Percentiles rank a stretch among this genome's conserved stretches.
Conservation (phyloP, 2,113 vertebrate species). For the Ancistrus triradiatus region DNA sequence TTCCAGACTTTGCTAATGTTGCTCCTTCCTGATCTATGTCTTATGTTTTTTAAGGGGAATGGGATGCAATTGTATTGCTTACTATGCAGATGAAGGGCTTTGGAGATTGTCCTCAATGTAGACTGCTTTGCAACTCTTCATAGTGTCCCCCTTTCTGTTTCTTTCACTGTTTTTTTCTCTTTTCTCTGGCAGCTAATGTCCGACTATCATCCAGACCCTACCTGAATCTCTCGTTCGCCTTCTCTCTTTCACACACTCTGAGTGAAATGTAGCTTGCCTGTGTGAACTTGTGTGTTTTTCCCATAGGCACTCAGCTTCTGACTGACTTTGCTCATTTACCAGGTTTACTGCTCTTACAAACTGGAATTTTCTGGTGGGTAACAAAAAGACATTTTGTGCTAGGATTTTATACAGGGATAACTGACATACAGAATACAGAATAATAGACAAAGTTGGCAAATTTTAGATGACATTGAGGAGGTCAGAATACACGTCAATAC, state of each 20-base stretch:
- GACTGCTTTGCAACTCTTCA: too few relatives aligned
- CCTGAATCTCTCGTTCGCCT: not conserved
- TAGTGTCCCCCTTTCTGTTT: slow-evolving; percentile 32
- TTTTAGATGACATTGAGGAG: too few relatives aligned
- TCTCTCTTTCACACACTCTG: not conserved
- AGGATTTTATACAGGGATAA: slow-evolving; percentile 26
- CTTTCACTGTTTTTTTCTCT: not conserved
- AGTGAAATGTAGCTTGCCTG: slow-evolving; percentile 24
- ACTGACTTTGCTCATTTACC: slow-evolving; percentile 28
- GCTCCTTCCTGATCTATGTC: slow-evolving; percentile 41
- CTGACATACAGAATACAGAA: not conserved
- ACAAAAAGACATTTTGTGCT: slow-evolving; percentile 53
- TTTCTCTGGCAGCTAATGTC: slow-evolving; percentile 36
- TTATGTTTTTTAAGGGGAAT: slow-evolving; percentile 32
- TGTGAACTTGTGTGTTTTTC: slow-evolving; percentile 21
- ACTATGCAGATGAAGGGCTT: slow-evolving; percentile 87
- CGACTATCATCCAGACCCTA: slow-evolving; percentile 24
- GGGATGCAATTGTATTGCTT: slow-evolving; percentile 73
- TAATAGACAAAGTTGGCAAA: too few relatives aligned
- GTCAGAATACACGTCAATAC: too few relatives aligned
- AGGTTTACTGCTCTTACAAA: slow-evolving; percentile 49
- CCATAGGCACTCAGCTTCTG: slow-evolving; percentile 22
- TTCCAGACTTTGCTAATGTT: not conserved
- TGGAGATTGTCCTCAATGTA: slow-evolving; percentile 52
- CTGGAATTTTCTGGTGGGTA: slow-evolving; percentile 54